Evolutionary conservation across 2,113 vertebrate species (phyloP).

Genomic region (Lonchura striata): DNA sequence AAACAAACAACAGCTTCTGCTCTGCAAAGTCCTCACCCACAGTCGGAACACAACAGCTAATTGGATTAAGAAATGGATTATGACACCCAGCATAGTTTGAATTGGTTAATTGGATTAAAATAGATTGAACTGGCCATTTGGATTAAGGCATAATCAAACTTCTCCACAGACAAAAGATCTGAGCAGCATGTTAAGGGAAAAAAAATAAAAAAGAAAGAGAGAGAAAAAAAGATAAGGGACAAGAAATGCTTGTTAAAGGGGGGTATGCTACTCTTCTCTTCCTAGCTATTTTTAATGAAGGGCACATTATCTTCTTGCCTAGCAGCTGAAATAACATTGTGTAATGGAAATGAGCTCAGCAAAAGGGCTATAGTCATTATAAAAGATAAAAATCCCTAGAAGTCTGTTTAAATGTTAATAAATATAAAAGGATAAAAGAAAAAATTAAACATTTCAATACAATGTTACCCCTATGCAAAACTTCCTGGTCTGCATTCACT

Average conservation of each 20-base stretch:
- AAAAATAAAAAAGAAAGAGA: background rate
- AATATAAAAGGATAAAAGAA: constrained; percentile 37
- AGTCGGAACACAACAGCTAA: constrained; percentile 55
- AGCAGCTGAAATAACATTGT: constrained; percentile 57
- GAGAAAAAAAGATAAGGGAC: constrained; percentile 36
- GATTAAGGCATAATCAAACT: constrained; percentile 71
- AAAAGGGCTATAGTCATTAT: constrained; percentile 45
- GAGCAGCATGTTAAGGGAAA: background rate
- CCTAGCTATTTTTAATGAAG: constrained; percentile 43
- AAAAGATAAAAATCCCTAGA: constrained; percentile 46
- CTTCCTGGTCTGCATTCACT: background rate
- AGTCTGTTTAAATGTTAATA: constrained; percentile 60
- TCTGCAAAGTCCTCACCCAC: background rate
- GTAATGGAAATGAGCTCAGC: constrained; percentile 55
- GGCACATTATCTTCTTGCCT: constrained; percentile 42
- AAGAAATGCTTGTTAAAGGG: constrained; percentile 51
- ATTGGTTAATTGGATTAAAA: constrained; percentile 62
- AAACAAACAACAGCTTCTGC: background rate
- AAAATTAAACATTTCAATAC: background rate
- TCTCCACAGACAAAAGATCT: constrained; percentile 55
- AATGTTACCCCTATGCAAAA: constrained; percentile 21
- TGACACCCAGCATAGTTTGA: constrained; percentile 61
- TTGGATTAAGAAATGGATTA: constrained; percentile 72
- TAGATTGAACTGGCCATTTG: constrained; percentile 64
- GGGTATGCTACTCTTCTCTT: background rate